Evolutionary conservation across 2,888 invertebrate species (phyloP).

Genomic region (Volucella bombylans): DNA sequence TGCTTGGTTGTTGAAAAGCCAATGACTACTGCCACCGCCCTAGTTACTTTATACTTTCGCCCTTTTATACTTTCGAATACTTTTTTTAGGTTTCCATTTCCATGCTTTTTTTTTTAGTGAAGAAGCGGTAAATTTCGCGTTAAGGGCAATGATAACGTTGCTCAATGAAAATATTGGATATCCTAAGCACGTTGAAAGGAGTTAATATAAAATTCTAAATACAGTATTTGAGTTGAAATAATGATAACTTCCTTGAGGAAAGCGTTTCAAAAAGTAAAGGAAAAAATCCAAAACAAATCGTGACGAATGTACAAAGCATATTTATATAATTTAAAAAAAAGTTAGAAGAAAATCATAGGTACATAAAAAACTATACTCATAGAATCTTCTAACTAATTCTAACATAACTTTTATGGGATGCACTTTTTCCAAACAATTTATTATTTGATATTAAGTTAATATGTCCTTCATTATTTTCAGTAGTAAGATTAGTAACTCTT

Average conservation of each 20-base stretch:
- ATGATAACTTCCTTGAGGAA: conserved; percentile 38
- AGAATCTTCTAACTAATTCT: too few relatives aligned
- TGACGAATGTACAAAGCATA: conserved; percentile 46
- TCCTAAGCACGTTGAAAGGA: conserved; percentile 55
- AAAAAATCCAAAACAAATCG: conserved; percentile 45
- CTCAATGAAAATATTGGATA: conserved; percentile 58
- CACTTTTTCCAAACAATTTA: too few relatives aligned
- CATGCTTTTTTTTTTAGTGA: conserved; percentile 10
- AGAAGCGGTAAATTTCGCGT: conserved; percentile 34
- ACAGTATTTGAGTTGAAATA: conserved; percentile 34
- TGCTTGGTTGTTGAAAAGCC: conserved; percentile 44
- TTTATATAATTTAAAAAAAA: neutral
- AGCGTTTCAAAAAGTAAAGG: conserved; percentile 4
- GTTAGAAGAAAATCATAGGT: too few relatives aligned
- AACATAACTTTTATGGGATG: too few relatives aligned
- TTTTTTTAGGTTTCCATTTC: conserved; percentile 25
- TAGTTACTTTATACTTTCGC: conserved; percentile 29
- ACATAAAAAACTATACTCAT: too few relatives aligned
- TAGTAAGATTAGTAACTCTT: too few relatives aligned
- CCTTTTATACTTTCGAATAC: conserved; percentile 27
- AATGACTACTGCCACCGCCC: conserved; percentile 40
- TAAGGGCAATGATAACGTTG: conserved; percentile 40
- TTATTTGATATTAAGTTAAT: too few relatives aligned
- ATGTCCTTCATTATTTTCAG: too few relatives aligned
- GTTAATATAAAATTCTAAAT: conserved; percentile 57